Conservation (phyloP, 2,888 invertebrate species). For the Xestia rhomboidea region DNA sequence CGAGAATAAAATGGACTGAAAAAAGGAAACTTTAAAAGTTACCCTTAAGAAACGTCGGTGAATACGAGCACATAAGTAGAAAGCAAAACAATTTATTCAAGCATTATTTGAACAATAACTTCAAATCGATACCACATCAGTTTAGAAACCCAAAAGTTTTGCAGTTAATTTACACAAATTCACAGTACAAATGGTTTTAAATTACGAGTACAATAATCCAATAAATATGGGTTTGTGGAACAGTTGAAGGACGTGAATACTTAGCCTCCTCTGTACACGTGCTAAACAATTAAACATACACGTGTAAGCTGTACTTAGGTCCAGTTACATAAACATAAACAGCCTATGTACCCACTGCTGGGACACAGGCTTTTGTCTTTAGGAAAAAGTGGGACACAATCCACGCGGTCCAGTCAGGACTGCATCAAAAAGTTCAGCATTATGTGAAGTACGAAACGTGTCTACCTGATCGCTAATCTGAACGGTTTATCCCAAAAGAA, state of each 20-base stretch:
- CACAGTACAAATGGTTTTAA: slow-evolving; percentile 5
- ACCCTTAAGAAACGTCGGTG: neutral
- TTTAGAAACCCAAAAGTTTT: slow-evolving; percentile 26
- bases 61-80: neutral
- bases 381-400: neutral
- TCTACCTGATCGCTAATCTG: no score
- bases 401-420: neutral
- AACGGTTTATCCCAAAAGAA: neutral
- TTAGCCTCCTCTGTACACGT: neutral
- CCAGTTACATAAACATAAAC: neutral
- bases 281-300: neutral
- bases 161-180: slow-evolving; percentile 28
- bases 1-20: neutral
- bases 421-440: no score
- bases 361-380: neutral
- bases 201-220: neutral
- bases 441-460: no score
- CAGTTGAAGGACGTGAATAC: slow-evolving; percentile 1
- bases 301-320: neutral
- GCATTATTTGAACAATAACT: neutral
- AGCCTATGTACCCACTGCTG: neutral
- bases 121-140: slow-evolving; percentile 12
- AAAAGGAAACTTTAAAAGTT: neutral
- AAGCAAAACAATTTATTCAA: neutral
- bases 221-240: neutral